These are phyloP conservation scores for Sinella curviseta DNA, from an alignment of 1,140 invertebrate species.

Conservation along the genomic window DNA sequence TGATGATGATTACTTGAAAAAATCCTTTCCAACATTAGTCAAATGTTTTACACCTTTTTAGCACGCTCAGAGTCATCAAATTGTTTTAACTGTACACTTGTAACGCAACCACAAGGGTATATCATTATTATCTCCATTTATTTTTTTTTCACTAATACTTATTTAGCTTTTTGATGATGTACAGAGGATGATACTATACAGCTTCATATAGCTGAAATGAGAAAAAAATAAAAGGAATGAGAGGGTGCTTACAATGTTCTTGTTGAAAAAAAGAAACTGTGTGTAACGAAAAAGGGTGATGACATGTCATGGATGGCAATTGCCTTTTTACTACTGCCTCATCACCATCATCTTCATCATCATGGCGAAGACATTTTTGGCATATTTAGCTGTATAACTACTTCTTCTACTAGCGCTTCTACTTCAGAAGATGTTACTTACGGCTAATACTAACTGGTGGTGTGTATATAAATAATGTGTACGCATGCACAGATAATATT, in stretches of 20 bases:
- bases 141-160: too few relatives aligned
- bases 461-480: background rate
- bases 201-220: too few relatives aligned
- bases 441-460: background rate
- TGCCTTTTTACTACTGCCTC: background rate
- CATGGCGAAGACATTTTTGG: background rate
- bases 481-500: too few relatives aligned
- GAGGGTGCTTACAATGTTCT: too few relatives aligned
- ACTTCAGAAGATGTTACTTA: background rate
- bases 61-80: background rate
- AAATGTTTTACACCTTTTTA: slow-evolving; percentile 1
- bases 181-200: too few relatives aligned
- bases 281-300: background rate
- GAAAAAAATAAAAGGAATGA: too few relatives aligned
- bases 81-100: too few relatives aligned
- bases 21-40: background rate
- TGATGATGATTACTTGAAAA: background rate
- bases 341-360: background rate
- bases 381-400: too few relatives aligned
- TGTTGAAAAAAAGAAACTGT: background rate
- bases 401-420: too few relatives aligned
- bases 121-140: too few relatives aligned
- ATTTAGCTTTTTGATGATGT: too few relatives aligned
- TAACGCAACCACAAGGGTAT: too few relatives aligned
- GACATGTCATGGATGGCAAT: slow-evolving; percentile 21